Conservation (phyloP, 2,797 vertebrate species). For the Trachurus trachurus region DNA sequence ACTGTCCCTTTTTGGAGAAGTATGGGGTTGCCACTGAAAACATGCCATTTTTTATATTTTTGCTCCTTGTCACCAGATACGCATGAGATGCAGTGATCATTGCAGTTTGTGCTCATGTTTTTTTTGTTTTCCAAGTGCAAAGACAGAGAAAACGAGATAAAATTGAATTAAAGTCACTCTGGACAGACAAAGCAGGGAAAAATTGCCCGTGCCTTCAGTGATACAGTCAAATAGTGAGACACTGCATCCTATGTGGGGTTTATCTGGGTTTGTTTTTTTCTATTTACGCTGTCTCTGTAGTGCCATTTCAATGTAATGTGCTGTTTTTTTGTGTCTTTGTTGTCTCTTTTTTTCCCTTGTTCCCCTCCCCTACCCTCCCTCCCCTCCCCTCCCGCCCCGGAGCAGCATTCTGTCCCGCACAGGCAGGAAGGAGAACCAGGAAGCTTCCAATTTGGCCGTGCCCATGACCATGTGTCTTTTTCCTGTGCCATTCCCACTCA, state of each 20-base stretch:
- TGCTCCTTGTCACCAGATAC: slow-evolving; percentile 99
- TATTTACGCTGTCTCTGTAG: slow-evolving; percentile 99
- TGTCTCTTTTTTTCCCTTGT: slow-evolving; percentile 99
- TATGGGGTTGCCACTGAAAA: slow-evolving; percentile 99
- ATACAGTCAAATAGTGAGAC: slow-evolving; percentile 81
- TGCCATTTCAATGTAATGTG: slow-evolving; percentile 99
- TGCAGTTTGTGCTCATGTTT: slow-evolving; percentile 86
- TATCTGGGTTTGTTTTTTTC: slow-evolving; percentile 99
- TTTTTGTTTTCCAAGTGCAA: slow-evolving; percentile 76
- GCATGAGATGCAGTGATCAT: slow-evolving; percentile 99
- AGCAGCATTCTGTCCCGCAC: slow-evolving; percentile 99
- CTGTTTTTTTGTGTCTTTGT: slow-evolving; percentile 99
- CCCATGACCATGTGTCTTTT: slow-evolving; percentile 99
- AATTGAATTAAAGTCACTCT: slow-evolving; percentile 79
- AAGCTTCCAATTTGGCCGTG: slow-evolving; percentile 99
- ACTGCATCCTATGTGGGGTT: slow-evolving; percentile 99
- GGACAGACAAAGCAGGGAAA: slow-evolving; percentile 82
- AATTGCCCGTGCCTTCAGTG: slow-evolving; percentile 85
- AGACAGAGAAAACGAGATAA: slow-evolving; percentile 68
- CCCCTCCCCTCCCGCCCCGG: slow-evolving; percentile 96
- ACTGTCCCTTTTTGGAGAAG: slow-evolving; percentile 89
- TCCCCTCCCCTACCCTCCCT: slow-evolving; percentile 87
- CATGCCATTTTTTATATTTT: slow-evolving; percentile 99
- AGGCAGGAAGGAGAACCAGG: slow-evolving; percentile 99
- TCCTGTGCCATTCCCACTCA: slow-evolving; percentile 99